Evolutionary conservation across 1,140 invertebrate species (phyloP), one percentile per base, ranked within the genome.

Genomic region (Ylistrum balloti): DNA sequence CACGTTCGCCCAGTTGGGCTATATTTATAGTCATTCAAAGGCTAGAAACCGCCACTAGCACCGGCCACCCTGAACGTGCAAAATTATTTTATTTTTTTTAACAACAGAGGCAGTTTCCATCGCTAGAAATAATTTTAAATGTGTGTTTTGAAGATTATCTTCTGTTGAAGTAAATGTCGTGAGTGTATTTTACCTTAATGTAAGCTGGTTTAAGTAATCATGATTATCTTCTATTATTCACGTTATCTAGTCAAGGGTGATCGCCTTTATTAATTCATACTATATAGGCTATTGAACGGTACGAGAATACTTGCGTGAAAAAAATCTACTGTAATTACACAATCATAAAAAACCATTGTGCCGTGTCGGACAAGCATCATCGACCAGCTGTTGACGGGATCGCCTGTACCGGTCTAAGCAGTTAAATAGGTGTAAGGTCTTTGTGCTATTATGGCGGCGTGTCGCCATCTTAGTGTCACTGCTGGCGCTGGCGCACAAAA

Each of bases 401-500:
- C 22, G 11, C 13, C 11, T 10, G 2, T 48, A 48, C 15, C 45
- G 56, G 56, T 17, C 41, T 9, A 74, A n/a, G 28, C 56, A 28
- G 22, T n/a, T 0, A 74, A n/a, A 74, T n/a, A n/a, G 56, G 56
- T 74, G 56, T 74, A 22, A 74, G 13, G 22, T n/a, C n/a, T 5
- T n/a, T 7, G n/a, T n/a, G 22, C 56, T 74, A n/a, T n/a, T n/a
- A 5, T 74, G 56, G 56, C n/a, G 0, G 56, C n/a, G 56, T 74
- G 56, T 74, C 56, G 22, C 56, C 56, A 74, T 74, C 28, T 74
- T n/a, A 74, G 9, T 74, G 56, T 74, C 56, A 74, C 56, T 74
- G 56, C 56, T 28, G 5, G 56, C 0, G 56, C 56, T 74, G 56
- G 56, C 3, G 56, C 56, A 74, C 56, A 74, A 5, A 74, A 74